These are phyloP conservation scores for Brenthis hecate DNA, from an alignment of 2,888 invertebrate genomes.

Conservation along the genomic window DNA sequence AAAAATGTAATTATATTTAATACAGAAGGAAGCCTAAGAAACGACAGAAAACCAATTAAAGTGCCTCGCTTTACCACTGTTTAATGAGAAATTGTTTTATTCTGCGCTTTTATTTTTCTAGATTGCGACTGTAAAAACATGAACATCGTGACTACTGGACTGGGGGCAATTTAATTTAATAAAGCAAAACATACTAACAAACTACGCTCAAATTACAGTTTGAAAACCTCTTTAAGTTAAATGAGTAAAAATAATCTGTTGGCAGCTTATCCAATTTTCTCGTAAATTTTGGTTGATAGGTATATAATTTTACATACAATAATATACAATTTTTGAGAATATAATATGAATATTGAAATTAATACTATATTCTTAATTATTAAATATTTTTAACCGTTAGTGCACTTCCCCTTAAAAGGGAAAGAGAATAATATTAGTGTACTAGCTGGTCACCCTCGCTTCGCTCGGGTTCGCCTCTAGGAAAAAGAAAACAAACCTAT, in stretches of 20 bases:
- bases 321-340: too few relatives aligned
- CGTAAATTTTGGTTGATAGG: constrained; percentile 58
- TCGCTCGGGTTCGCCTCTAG: too few relatives aligned
- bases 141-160: constrained; percentile 23
- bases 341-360: too few relatives aligned
- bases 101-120: constrained; percentile 15
- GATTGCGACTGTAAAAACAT: constrained; percentile 14
- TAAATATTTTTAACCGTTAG: too few relatives aligned
- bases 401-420: too few relatives aligned
- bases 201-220: constrained; percentile 32
- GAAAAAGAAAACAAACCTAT: too few relatives aligned
- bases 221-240: constrained; percentile 35
- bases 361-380: too few relatives aligned
- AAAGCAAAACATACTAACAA: constrained; percentile 26
- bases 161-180: constrained; percentile 33
- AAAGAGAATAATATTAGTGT: too few relatives aligned
- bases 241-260: constrained; percentile 52
- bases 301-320: too few relatives aligned
- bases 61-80: constrained; percentile 8
- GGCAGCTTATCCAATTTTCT: constrained; percentile 52
- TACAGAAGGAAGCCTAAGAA: constrained; percentile 13
- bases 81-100: constrained; percentile 21
- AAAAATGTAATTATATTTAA: constrained; percentile 2
- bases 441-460: too few relatives aligned
- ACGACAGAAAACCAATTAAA: constrained; percentile 18